Percentiles rank a stretch among this genome's conserved stretches.
Conservation (phyloP, 2,797 vertebrate genomes). For the Paedocypris micromegethes region DNA sequence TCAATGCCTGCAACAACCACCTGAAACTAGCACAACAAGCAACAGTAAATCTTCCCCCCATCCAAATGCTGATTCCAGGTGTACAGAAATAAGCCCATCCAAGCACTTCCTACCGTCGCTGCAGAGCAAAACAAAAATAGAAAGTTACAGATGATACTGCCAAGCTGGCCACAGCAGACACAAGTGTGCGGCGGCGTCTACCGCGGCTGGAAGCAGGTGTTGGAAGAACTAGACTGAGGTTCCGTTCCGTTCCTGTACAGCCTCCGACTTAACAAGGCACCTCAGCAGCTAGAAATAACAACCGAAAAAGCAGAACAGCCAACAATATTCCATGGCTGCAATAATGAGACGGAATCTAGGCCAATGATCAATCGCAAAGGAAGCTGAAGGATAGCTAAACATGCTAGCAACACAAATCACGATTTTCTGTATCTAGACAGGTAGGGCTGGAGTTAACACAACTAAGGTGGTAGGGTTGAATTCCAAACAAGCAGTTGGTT, state of each 20-base stretch:
- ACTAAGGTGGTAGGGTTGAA: no score
- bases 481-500: no score
- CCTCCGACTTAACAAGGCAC: slow-evolving; percentile 10
- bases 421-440: no score
- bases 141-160: slow-evolving; percentile 51
- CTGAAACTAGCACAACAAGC: slow-evolving; percentile 14
- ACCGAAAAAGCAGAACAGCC: slow-evolving; percentile 18
- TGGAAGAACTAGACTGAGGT: slow-evolving; percentile 8
- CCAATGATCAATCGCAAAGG: neutral
- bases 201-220: slow-evolving; percentile 28
- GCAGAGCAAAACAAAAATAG: slow-evolving; percentile 41
- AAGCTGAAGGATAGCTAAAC: neutral
- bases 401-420: no score
- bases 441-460: no score
- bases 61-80: slow-evolving; percentile 18
- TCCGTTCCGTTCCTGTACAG: slow-evolving; percentile 1
- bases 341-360: slow-evolving; percentile 8
- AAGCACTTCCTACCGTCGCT: slow-evolving; percentile 29
- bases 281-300: neutral
- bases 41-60: neutral
- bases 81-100: slow-evolving; percentile 36
- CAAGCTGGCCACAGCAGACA: slow-evolving; percentile 44
- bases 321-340: slow-evolving; percentile 5
- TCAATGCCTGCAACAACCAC: neutral
- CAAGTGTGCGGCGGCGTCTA: slow-evolving; percentile 51